These are phyloP conservation scores for Leptinotarsa tumamoca DNA, from an alignment of 2,888 invertebrate genomes.

Conservation along the genomic window DNA sequence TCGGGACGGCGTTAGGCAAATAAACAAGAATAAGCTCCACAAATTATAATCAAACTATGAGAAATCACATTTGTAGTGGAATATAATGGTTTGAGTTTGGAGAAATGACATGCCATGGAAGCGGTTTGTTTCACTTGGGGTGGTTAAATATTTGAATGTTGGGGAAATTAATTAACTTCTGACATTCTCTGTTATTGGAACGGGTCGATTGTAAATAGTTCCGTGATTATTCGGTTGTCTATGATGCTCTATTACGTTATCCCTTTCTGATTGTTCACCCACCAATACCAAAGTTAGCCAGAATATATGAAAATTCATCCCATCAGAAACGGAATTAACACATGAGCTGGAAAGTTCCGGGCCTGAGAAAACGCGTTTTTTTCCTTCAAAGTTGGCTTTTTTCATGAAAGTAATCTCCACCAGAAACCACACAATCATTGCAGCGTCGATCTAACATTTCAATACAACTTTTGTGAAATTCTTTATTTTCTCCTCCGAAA, in stretches of 20 bases:
- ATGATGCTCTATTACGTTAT: neutral
- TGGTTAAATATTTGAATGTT: constrained; percentile 3
- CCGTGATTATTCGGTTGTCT: neutral
- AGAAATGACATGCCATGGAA: neutral
- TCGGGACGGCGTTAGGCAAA: neutral
- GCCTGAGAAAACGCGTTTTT: too few relatives aligned
- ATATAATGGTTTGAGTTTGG: neutral
- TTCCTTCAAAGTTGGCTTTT: too few relatives aligned
- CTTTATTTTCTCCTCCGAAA: too few relatives aligned
- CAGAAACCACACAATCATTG: too few relatives aligned
- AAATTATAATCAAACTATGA: constrained; percentile 1
- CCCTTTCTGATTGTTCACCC: neutral
- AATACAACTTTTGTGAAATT: too few relatives aligned
- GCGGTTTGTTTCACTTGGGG: neutral
- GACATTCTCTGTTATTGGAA: neutral
- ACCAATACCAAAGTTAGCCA: too few relatives aligned
- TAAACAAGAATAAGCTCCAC: constrained; percentile 15
- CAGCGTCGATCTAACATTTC: too few relatives aligned
- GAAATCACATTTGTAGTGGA: neutral
- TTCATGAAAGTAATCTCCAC: too few relatives aligned
- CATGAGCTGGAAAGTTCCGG: too few relatives aligned
- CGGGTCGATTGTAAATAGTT: neutral
- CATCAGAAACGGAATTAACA: too few relatives aligned
- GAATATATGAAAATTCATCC: too few relatives aligned
- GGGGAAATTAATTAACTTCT: neutral